A percentile compares a stretch with the other conserved stretches of the same genome.
Conservation (phyloP, 2,113 vertebrate genomes). For the Illadopsis cleaveri region DNA sequence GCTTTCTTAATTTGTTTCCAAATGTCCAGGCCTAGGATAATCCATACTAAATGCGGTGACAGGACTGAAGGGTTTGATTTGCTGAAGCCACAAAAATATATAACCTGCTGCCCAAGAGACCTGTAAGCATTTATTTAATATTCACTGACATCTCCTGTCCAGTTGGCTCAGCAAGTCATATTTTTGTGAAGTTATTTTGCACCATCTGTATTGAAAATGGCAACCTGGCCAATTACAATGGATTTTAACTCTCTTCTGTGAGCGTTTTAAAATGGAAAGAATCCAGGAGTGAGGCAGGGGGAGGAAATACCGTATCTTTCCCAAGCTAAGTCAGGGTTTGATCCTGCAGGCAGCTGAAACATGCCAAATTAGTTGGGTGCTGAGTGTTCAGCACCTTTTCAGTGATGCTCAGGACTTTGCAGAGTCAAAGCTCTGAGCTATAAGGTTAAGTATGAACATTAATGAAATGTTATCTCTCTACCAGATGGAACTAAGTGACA, state of each 20-base stretch:
- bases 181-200: conserved; percentile 27
- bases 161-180: conserved; percentile 14
- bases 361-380: not conserved
- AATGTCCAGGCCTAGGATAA: conserved; percentile 39
- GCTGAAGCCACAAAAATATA: conserved; percentile 50
- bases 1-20: conserved; percentile 58
- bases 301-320: conserved; percentile 5
- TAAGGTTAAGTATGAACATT: conserved; percentile 61
- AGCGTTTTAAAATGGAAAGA: conserved; percentile 39
- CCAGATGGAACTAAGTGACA: conserved; percentile 72
- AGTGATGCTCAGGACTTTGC: conserved; percentile 11
- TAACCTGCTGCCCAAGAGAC: conserved; percentile 38
- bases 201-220: conserved; percentile 53
- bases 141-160: conserved; percentile 57
- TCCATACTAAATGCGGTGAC: conserved; percentile 62
- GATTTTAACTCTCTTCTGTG: conserved; percentile 32
- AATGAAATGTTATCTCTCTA: conserved; percentile 69
- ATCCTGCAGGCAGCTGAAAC: not conserved
- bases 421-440: conserved; percentile 44
- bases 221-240: conserved; percentile 28
- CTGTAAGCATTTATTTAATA: conserved; percentile 39
- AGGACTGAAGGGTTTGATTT: conserved; percentile 61
- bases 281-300: not conserved
- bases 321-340: not conserved
- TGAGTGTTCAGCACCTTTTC: conserved; percentile 21